Conservation (phyloP, 2,797 vertebrate species). For the Cryptoprocta ferox region DNA sequence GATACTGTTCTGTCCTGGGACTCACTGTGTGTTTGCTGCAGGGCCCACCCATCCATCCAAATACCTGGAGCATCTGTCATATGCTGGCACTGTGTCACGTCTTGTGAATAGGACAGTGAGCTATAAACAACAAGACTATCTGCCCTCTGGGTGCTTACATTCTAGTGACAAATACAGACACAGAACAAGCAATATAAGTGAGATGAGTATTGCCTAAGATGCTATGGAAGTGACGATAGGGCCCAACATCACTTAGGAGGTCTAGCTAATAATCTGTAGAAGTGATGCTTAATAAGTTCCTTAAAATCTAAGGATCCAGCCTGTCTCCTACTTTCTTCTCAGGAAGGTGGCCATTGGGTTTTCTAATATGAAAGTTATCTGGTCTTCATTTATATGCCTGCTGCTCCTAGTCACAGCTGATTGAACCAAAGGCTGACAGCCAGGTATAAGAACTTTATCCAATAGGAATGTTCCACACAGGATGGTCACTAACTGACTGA, state of each 20-base stretch:
- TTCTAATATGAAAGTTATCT: constrained; percentile 7
- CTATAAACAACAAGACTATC: not conserved
- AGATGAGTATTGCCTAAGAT: not conserved
- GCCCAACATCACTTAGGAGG: not conserved
- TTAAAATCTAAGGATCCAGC: not conserved
- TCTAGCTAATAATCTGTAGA: not conserved
- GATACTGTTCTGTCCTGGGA: not conserved
- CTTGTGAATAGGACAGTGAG: not conserved
- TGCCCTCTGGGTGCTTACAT: not conserved
- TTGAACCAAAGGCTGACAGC: not conserved
- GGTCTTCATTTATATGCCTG: not conserved
- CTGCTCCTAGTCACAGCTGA: not conserved
- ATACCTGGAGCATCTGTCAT: not conserved
- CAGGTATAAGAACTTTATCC: not conserved
- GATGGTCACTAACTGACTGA: not conserved
- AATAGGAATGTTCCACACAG: not conserved
- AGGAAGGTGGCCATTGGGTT: not conserved
- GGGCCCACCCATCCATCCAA: not conserved
- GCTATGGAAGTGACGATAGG: not conserved
- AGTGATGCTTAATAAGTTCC: not conserved
- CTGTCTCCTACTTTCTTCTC: not conserved
- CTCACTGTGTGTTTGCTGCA: not conserved
- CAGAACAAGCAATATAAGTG: not conserved
- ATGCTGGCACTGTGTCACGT: not conserved
- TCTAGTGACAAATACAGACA: not conserved